Conservation (phyloP, 2,113 vertebrate genomes). For the Circaetus cinerascens region DNA sequence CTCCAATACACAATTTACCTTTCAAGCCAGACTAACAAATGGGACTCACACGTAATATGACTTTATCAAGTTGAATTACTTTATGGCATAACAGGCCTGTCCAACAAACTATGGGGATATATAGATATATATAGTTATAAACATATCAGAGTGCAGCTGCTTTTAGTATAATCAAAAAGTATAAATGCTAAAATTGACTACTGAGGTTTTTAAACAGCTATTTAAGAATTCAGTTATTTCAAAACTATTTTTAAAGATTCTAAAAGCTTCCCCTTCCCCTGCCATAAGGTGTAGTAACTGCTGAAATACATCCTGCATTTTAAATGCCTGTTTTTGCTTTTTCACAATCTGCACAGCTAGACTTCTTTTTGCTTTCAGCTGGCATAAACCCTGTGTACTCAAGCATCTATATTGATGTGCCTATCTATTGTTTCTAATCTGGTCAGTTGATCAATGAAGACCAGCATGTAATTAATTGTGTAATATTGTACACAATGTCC, state of each 20-base stretch:
- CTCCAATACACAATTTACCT: neutral
- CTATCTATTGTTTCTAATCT: constrained; percentile 49
- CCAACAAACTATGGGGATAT: neutral
- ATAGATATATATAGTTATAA: neutral
- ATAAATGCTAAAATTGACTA: fast-evolving
- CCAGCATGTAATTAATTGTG: constrained; percentile 43
- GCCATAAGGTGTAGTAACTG: neutral
- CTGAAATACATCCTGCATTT: neutral
- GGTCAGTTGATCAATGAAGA: constrained; percentile 24
- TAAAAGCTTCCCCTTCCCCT: neutral
- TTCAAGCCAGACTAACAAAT: neutral
- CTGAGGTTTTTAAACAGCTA: neutral
- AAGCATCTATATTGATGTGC: neutral
- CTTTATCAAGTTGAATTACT: neutral
- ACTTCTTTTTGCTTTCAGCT: neutral
- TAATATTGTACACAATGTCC: neutral
- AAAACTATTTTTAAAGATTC: neutral
- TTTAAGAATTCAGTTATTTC: neutral
- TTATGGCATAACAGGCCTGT: fast-evolving
- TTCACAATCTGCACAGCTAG: neutral
- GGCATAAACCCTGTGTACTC: neutral
- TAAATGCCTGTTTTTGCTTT: neutral
- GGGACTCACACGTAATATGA: fast-evolving
- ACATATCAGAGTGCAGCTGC: neutral
- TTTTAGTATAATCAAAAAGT: neutral